A percentile compares a stretch with the other conserved stretches of the same genome.
Conservation (phyloP, 1,140 invertebrate genomes). For the Conus betulinus region DNA sequence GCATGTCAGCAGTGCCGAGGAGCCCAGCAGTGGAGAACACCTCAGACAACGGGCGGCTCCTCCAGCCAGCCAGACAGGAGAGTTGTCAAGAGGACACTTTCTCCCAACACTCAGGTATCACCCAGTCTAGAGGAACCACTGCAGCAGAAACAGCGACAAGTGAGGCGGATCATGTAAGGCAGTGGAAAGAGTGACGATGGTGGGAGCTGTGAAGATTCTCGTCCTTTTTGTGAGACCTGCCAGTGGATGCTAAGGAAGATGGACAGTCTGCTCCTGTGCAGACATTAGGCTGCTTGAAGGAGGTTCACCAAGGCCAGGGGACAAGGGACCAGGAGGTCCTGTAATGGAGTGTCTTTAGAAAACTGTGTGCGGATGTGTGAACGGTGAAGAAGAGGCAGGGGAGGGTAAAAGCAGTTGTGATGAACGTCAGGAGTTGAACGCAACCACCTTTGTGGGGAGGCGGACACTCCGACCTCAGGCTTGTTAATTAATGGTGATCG, state of each 20-base stretch:
- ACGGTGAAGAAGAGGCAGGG: not conserved
- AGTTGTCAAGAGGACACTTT: not conserved
- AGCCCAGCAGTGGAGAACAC: not conserved
- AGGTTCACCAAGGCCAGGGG: not conserved
- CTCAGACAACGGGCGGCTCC: not conserved
- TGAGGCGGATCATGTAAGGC: not conserved
- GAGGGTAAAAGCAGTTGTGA: slow-evolving; percentile 13
- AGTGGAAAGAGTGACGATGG: not conserved
- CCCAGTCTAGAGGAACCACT: not conserved
- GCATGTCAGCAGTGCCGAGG: not conserved
- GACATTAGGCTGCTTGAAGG: not conserved
- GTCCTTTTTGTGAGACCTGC: no score
- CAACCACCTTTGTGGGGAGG: not conserved
- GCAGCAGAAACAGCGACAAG: not conserved
- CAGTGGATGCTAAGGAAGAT: not conserved
- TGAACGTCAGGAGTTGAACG: not conserved
- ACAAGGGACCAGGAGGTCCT: not conserved
- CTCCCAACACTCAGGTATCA: not conserved
- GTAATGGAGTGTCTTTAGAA: slow-evolving; percentile 26
- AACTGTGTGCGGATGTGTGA: not conserved
- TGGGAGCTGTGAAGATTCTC: not conserved
- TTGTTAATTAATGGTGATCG: not conserved
- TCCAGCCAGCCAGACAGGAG: not conserved
- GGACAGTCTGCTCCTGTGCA: not conserved
- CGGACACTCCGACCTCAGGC: slow-evolving; percentile 6